A percentile compares a stretch with the other conserved stretches of the same genome.
Conservation (phyloP, 1,140 invertebrate species). For the Euschistus heros region DNA sequence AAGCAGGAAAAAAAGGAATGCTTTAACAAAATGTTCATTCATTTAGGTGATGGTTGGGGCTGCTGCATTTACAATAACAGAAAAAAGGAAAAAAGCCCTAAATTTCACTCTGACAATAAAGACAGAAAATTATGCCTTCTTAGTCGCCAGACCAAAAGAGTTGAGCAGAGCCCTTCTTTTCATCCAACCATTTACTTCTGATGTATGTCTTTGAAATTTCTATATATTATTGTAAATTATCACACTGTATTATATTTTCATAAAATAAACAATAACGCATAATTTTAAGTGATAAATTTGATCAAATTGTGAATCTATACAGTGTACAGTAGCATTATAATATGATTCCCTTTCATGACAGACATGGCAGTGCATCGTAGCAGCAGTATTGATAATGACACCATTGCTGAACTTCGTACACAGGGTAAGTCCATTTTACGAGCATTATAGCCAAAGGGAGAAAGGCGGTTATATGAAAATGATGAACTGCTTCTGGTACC, state of each 20-base stretch:
- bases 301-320: no score
- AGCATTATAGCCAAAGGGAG: conserved; percentile 41
- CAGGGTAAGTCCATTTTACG: conserved; percentile 55
- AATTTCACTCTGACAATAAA: conserved; percentile 72
- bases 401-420: conserved; percentile 70
- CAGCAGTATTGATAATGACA: conserved; percentile 59
- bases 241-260: no score
- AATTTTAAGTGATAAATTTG: no score
- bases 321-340: neutral
- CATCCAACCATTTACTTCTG: conserved; percentile 67
- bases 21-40: no score
- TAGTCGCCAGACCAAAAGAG: conserved; percentile 61
- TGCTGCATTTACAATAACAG: conserved; percentile 56
- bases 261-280: no score
- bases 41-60: conserved; percentile 55
- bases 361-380: conserved; percentile 70
- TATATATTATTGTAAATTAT: no score
- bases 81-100: conserved; percentile 46
- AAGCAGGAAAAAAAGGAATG: no score
- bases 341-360: conserved; percentile 34
- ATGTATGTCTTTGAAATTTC: conserved; percentile 38
- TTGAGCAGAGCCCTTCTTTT: conserved; percentile 70
- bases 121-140: conserved; percentile 64
- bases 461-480: conserved; percentile 53
- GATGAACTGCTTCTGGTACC: conserved; percentile 77